Evolutionary conservation across 2,888 invertebrate species (phyloP).

Genomic region (Ernsta delagoae): DNA sequence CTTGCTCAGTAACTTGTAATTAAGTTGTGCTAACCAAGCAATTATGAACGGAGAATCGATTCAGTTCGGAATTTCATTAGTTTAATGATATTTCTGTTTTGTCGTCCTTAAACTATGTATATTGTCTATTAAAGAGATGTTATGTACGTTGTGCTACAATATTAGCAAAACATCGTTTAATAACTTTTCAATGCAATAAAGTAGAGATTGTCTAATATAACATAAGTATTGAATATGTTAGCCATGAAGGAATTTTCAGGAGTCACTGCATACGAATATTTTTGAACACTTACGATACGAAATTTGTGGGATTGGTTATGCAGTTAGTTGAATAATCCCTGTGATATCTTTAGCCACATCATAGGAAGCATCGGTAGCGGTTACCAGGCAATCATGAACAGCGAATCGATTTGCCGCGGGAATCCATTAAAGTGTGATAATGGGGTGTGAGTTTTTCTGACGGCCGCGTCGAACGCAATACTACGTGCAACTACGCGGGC

Average conservation of each 20-base stretch:
- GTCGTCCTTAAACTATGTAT: not conserved
- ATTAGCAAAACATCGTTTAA: not conserved
- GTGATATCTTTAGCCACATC: not conserved
- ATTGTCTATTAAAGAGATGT: not conserved
- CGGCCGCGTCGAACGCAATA: conserved; percentile 7
- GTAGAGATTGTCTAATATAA: not conserved
- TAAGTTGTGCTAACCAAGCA: not conserved
- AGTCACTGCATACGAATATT: no score
- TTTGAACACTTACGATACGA: no score
- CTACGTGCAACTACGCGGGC: conserved; percentile 20
- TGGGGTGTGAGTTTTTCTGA: not conserved
- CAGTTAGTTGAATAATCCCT: no score
- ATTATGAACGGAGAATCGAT: conserved; percentile 8
- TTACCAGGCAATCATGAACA: conserved; percentile 42
- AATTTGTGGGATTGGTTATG: not conserved
- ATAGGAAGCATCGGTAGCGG: conserved; percentile 33
- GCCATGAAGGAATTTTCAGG: not conserved
- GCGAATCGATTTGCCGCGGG: conserved; percentile 48
- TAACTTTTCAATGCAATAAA: no score
- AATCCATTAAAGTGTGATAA: not conserved
- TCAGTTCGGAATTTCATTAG: conserved; percentile 1
- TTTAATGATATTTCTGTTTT: conserved; percentile 4
- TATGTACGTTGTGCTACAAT: not conserved
- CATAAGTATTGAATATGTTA: not conserved
- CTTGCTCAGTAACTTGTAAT: conserved; percentile 4